Conservation (phyloP, 2,113 vertebrate species). For the Eudyptes chrysolophus region DNA sequence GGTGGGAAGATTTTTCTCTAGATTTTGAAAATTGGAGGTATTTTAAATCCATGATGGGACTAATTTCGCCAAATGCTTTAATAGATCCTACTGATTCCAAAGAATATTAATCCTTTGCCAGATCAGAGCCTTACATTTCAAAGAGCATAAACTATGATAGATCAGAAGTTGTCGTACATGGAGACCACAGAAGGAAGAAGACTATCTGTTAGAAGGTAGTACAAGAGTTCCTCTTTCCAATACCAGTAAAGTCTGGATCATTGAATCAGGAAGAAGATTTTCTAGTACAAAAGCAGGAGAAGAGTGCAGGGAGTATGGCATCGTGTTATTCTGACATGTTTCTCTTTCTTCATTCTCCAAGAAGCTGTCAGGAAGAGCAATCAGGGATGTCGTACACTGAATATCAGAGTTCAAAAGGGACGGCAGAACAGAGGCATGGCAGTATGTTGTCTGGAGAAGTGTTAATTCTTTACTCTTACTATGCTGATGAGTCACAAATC, state of each 20-base stretch:
- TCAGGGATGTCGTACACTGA: not conserved
- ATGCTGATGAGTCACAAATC: not conserved
- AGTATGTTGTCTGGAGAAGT: not conserved
- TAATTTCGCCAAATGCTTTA: not conserved
- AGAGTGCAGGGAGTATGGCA: not conserved
- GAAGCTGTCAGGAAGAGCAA: slow-evolving; percentile 11
- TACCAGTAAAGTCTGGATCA: not conserved
- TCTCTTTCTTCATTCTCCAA: not conserved
- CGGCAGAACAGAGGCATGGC: not conserved
- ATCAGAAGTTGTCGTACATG: not conserved
- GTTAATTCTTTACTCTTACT: not conserved
- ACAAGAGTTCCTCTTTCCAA: not conserved
- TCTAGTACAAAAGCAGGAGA: not conserved
- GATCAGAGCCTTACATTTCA: not conserved
- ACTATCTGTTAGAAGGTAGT: not conserved
- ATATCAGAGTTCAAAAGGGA: not conserved
- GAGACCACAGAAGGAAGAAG: not conserved
- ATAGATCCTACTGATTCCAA: not conserved
- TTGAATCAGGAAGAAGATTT: not conserved
- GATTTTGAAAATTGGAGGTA: not conserved
- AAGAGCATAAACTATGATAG: not conserved
- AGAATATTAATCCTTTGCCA: not conserved
- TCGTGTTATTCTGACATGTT: not conserved
- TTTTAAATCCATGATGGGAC: not conserved
- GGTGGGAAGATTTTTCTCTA: not conserved